Conservation (phyloP, 2,797 vertebrate genomes). For the Myoxocephalus aenaeus region DNA sequence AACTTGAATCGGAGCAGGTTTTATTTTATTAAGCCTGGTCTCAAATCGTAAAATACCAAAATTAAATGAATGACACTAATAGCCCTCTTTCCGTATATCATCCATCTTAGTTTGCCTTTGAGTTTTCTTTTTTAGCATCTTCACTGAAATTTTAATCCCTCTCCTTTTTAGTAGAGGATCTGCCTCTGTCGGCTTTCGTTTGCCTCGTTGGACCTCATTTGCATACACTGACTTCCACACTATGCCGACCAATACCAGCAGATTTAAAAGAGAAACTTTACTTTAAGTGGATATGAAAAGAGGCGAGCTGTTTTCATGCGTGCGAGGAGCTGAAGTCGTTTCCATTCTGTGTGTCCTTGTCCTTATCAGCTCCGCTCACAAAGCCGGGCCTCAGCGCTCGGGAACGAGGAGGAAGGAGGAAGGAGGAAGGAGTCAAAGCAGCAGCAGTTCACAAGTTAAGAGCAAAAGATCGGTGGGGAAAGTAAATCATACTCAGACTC, state of each 20-base stretch:
- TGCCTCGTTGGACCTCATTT: slow-evolving; percentile 46
- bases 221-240: slow-evolving; percentile 37
- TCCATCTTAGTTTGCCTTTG: slow-evolving; percentile 13
- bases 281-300: slow-evolving; percentile 40
- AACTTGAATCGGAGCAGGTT: background rate
- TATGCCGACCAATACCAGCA: slow-evolving; percentile 16
- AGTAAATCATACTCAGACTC: slow-evolving; percentile 10
- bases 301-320: slow-evolving; percentile 16
- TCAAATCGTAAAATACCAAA: background rate
- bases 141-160: slow-evolving; percentile 34
- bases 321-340: slow-evolving; percentile 46
- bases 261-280: slow-evolving; percentile 36
- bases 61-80: background rate
- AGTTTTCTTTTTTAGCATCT: slow-evolving; percentile 24
- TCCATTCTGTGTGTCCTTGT: slow-evolving; percentile 16
- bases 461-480: background rate
- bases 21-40: background rate
- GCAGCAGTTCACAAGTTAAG: background rate
- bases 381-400: slow-evolving; percentile 50
- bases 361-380: slow-evolving; percentile 70
- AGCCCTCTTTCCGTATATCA: background rate
- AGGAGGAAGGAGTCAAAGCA: background rate
- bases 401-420: slow-evolving; percentile 27
- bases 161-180: slow-evolving; percentile 19
- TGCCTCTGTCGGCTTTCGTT: slow-evolving; percentile 60